These are phyloP conservation scores for Iselma pallidipennis DNA, from an alignment of 2,888 invertebrate species.

Conservation along the genomic window DNA sequence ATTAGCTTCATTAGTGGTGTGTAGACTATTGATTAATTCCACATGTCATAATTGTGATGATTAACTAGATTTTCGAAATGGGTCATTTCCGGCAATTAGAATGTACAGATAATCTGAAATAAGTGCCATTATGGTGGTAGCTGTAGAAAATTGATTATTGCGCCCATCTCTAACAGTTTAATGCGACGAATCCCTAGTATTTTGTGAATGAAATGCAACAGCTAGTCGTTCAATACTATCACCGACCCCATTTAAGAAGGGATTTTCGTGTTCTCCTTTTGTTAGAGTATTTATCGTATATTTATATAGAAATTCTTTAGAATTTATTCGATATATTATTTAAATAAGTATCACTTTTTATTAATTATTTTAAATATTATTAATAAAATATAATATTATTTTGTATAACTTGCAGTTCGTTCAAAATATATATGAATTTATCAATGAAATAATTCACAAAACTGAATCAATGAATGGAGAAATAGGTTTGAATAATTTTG, in stretches of 20 bases:
- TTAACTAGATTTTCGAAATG: not conserved
- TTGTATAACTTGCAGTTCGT: not conserved
- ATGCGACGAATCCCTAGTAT: constrained; percentile 34
- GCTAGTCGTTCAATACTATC: constrained; percentile 45
- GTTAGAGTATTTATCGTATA: not conserved
- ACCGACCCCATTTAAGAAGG: constrained; percentile 28
- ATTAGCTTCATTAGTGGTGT: not conserved
- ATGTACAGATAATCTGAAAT: not conserved
- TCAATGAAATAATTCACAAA: constrained; percentile 25
- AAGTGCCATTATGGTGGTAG: not conserved
- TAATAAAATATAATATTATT: too few relatives aligned
- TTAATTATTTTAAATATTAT: too few relatives aligned
- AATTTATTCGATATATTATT: too few relatives aligned
- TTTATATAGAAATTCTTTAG: too few relatives aligned
- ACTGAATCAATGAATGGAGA: constrained; percentile 21
- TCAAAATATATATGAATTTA: constrained; percentile 13
- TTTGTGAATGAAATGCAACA: constrained; percentile 50
- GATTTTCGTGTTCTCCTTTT: constrained; percentile 11
- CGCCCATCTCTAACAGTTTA: constrained; percentile 20
- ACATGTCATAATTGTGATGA: not conserved
- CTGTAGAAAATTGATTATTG: constrained; percentile 3
- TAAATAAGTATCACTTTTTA: too few relatives aligned
- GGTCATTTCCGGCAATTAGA: not conserved
- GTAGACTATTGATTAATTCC: not conserved
- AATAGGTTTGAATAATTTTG: constrained; percentile 13